Conservation (phyloP, 2,113 vertebrate species). For the Xyliphius kryptos region DNA sequence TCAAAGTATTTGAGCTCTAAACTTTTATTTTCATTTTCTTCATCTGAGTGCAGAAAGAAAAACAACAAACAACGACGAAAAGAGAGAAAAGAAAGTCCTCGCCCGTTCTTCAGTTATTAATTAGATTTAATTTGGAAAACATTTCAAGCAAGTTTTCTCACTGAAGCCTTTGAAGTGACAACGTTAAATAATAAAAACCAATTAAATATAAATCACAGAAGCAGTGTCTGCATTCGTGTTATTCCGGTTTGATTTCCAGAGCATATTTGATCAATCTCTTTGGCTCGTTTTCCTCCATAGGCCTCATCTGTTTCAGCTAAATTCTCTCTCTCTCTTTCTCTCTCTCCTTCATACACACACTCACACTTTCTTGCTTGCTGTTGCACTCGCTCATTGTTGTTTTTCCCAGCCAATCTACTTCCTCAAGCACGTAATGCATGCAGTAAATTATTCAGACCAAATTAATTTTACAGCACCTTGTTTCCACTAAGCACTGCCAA, state of each 20-base stretch:
- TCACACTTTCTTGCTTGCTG: slow-evolving; percentile 8
- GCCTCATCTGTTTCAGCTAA: slow-evolving; percentile 63
- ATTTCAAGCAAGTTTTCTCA: slow-evolving; percentile 62
- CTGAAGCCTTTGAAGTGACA: slow-evolving; percentile 72
- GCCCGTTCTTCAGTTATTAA: slow-evolving; percentile 60
- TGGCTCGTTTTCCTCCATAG: slow-evolving; percentile 56
- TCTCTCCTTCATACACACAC: slow-evolving; percentile 19
- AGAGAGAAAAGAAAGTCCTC: slow-evolving; percentile 33
- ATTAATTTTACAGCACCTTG: slow-evolving; percentile 73
- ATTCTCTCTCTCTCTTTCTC: slow-evolving; percentile 44
- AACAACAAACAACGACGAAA: neutral
- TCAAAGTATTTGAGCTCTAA: slow-evolving; percentile 1
- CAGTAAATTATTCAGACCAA: slow-evolving; percentile 78
- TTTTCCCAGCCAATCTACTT: slow-evolving; percentile 64
- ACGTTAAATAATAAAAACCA: slow-evolving; percentile 72
- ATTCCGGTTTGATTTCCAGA: slow-evolving; percentile 67
- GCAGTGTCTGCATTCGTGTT: slow-evolving; percentile 58
- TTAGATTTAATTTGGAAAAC: slow-evolving; percentile 68
- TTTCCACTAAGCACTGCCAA: slow-evolving; percentile 68
- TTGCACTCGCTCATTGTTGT: slow-evolving; percentile 53
- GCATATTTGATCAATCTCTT: slow-evolving; percentile 66
- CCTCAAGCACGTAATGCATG: slow-evolving; percentile 73
- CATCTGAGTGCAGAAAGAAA: neutral
- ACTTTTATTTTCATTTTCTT: slow-evolving; percentile 15
- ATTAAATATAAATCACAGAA: slow-evolving; percentile 76